A percentile compares a stretch with the other conserved stretches of the same genome.
Evolutionary conservation across 2,797 vertebrate species (phyloP).

Genomic region (Pantherophis alleghaniensis): DNA sequence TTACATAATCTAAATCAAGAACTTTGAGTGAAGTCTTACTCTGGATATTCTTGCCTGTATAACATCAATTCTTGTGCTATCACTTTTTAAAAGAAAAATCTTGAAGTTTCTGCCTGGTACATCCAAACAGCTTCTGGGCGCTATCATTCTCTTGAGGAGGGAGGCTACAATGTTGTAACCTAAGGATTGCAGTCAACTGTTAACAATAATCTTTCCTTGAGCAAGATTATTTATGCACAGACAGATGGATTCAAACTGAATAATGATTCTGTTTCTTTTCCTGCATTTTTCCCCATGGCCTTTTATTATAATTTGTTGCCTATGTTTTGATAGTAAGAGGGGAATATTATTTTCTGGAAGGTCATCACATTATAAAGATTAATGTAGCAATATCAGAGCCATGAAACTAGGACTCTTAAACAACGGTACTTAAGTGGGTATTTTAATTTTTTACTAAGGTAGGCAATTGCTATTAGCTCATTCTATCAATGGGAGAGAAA

Average conservation of each 20-base stretch:
- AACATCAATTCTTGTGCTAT: background rate
- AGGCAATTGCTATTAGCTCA: background rate
- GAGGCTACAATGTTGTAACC: conserved; percentile 6
- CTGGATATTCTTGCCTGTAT: background rate
- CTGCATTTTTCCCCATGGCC: background rate
- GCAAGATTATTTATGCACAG: background rate
- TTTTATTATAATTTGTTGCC: conserved; percentile 12
- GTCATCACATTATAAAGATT: background rate
- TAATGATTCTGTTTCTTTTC: conserved; percentile 1
- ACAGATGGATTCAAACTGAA: background rate
- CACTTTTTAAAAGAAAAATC: background rate
- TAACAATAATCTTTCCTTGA: background rate
- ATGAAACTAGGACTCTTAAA: background rate
- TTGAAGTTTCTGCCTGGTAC: background rate
- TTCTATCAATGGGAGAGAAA: background rate
- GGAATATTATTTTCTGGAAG: background rate
- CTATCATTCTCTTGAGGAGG: conserved; percentile 8
- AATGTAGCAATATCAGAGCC: background rate
- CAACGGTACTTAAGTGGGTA: background rate
- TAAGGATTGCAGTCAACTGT: conserved; percentile 4
- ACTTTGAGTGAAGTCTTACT: background rate
- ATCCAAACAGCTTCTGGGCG: background rate
- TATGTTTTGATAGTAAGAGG: background rate
- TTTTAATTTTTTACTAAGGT: conserved; percentile 2
- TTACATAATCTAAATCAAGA: background rate